phyloP scores from a whole-genome alignment of 35 echinoderm and acorn worm genomes.

The Strongylocentrotus purpuratus region DNA sequence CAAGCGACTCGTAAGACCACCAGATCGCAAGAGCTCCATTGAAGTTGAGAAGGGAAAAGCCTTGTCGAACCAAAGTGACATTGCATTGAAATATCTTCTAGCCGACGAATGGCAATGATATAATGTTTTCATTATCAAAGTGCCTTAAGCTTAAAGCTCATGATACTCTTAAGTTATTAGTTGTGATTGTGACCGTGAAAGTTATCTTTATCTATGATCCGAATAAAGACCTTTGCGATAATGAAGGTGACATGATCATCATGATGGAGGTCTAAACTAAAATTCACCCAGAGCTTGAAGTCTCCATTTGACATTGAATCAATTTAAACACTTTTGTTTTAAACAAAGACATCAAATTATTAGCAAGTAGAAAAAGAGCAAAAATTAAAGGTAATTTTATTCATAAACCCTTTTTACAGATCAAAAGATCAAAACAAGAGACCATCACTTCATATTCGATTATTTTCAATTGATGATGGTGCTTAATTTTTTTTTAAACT shows the following conservation, averaged over 20 bases:
- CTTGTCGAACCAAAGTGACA: neutral
- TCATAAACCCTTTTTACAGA: no score
- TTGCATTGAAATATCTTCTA: neutral
- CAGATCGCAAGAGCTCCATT: neutral
- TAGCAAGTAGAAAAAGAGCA: neutral
- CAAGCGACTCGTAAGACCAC: neutral
- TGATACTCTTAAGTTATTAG: neutral
- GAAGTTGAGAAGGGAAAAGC: neutral
- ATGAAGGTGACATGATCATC: neutral
- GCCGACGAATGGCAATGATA: neutral
- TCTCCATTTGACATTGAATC: neutral
- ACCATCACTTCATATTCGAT: neutral
- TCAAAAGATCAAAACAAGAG: neutral
- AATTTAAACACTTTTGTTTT: neutral
- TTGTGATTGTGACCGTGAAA: neutral
- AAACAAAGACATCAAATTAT: neutral
- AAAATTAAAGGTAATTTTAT: neutral
- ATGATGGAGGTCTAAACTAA: neutral
- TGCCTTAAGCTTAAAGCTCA: neutral
- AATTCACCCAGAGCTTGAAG: no score
- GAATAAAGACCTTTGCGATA: neutral
- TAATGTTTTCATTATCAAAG: slow-evolving; percentile 7
- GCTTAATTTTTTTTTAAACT: no score
- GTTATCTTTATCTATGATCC: neutral
- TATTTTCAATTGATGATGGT: no score